Evolutionary conservation across 2,888 invertebrate species (phyloP).

Genomic region (Caenorhabditis macrosperma): DNA sequence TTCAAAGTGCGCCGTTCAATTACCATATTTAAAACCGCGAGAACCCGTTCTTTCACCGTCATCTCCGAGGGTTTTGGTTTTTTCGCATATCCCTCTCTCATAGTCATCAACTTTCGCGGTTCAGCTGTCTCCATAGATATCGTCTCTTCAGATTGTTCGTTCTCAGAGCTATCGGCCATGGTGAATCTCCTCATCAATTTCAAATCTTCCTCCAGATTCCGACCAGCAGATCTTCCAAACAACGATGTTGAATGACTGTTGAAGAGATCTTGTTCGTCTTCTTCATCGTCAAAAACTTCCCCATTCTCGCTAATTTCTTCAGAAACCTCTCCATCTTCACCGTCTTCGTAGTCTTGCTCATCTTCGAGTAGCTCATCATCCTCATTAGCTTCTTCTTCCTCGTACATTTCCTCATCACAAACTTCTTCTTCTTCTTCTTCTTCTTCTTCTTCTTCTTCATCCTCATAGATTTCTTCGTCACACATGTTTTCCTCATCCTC

Average conservation of each 20-base stretch:
- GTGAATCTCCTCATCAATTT: neutral
- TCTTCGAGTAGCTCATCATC: constrained; percentile 22
- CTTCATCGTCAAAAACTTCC: neutral
- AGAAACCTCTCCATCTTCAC: neutral
- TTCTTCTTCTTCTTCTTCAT: neutral
- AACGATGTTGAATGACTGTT: no score
- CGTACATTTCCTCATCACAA: constrained; percentile 20
- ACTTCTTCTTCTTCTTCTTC: constrained; percentile 1
- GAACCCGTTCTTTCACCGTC: constrained; percentile 5
- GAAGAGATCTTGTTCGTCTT: no score
- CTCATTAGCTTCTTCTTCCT: neutral
- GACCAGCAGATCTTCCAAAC: neutral
- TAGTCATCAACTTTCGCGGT: neutral
- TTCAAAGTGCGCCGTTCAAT: neutral
- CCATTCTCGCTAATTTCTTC: neutral
- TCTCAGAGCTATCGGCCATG: neutral
- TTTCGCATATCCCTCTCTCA: neutral
- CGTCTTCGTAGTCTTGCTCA: neutral
- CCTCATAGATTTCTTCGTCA: neutral
- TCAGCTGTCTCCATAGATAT: neutral
- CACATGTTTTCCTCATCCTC: constrained; percentile 2
- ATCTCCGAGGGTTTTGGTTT: neutral
- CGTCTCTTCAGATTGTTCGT: neutral
- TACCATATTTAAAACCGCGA: constrained; percentile 31
- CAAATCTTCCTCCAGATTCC: neutral